phyloP scores from a whole-genome alignment of 92 coral and sea anemone genomes.

The Zoanthus sansibaricus region DNA sequence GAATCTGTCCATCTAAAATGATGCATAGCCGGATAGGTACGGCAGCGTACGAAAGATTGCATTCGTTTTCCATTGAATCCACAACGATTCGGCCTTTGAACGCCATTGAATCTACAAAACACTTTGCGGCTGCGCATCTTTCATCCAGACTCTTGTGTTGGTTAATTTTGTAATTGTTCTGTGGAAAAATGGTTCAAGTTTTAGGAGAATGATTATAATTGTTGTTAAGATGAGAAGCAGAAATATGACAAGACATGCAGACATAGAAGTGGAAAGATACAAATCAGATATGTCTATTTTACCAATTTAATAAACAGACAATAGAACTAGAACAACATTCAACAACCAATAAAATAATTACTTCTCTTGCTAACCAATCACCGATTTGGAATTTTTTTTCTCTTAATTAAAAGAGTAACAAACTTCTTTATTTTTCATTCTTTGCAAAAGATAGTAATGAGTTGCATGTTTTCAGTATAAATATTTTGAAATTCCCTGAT shows the following conservation, averaged over 20 bases:
- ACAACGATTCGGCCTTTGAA: conserved; percentile 39
- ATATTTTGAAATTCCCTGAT: too few species aligned
- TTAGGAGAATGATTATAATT: neutral
- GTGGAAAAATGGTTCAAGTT: neutral
- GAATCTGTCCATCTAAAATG: conserved; percentile 57
- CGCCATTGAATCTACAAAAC: neutral
- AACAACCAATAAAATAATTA: too few species aligned
- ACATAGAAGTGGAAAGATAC: neutral
- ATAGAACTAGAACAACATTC: too few species aligned
- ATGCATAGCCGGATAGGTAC: conserved; percentile 66
- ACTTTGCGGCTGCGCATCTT: conserved; percentile 24
- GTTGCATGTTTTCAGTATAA: too few species aligned
- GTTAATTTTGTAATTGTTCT: conserved; percentile 14
- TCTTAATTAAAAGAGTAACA: too few species aligned
- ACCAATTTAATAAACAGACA: neutral
- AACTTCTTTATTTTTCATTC: too few species aligned
- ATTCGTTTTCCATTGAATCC: conserved; percentile 76
- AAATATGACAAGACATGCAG: neutral
- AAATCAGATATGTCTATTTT: neutral
- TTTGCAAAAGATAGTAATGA: too few species aligned
- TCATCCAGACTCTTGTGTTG: conserved; percentile 31
- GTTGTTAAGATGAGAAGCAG: neutral
- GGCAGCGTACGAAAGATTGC: conserved; percentile 68
- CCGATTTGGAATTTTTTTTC: too few species aligned
- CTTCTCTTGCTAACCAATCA: too few species aligned